These are phyloP conservation scores for Ricordea florida DNA, from an alignment of 92 coral and sea anemone genomes.

Conservation along the genomic window DNA sequence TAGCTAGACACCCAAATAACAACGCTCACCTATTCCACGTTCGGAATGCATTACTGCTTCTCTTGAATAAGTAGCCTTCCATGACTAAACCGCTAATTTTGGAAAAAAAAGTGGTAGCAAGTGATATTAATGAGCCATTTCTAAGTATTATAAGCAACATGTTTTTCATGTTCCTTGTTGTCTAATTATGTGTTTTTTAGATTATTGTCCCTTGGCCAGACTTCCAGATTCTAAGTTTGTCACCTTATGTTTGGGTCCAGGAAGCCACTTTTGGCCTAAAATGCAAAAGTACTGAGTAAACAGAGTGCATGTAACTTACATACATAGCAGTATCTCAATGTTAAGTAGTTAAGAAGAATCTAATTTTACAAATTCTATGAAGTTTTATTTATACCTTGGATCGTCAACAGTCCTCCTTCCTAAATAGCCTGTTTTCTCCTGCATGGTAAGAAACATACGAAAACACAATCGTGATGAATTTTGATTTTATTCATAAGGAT, in stretches of 20 bases:
- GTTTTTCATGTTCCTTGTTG: too few relatives aligned
- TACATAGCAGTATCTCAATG: too few relatives aligned
- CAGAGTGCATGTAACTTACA: too few relatives aligned
- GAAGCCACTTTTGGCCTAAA: too few relatives aligned
- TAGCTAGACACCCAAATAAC: not conserved
- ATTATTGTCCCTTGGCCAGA: not conserved
- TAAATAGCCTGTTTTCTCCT: constrained; percentile 17
- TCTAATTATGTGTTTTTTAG: not conserved
- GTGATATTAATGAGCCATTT: too few relatives aligned
- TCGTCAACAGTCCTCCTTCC: constrained; percentile 2
- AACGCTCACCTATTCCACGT: constrained; percentile 92
- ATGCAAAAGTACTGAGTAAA: too few relatives aligned
- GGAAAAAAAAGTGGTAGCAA: not conserved
- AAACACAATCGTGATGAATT: too few relatives aligned
- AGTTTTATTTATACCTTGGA: not conserved
- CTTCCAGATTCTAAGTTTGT: not conserved
- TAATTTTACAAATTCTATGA: too few relatives aligned
- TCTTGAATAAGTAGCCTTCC: constrained; percentile 96
- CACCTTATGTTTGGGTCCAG: too few relatives aligned
- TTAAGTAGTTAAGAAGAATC: too few relatives aligned
- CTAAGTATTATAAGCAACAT: too few relatives aligned
- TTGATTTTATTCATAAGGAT: too few relatives aligned
- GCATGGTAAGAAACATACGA: constrained; percentile 12
- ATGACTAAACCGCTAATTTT: constrained; percentile 94
- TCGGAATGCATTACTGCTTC: constrained; percentile 98